phyloP scores from a whole-genome alignment of 2,888 invertebrate genomes.

The Sphecodes monilicornis region DNA sequence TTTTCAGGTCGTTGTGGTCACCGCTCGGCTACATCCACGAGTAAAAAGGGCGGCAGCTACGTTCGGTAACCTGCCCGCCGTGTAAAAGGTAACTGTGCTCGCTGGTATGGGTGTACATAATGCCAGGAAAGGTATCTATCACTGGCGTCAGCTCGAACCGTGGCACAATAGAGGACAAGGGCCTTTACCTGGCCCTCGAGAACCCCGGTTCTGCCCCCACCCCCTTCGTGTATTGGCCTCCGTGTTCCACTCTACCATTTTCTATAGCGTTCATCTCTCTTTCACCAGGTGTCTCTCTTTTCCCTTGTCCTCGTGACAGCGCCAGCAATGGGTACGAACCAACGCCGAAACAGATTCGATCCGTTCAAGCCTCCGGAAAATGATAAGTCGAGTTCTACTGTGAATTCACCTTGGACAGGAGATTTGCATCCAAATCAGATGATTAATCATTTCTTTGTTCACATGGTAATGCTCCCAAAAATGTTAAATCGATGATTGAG shows the following conservation, averaged over 20 bases:
- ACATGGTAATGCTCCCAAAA: too few relatives aligned
- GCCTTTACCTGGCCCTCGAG: constrained; percentile 71
- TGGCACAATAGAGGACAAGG: constrained; percentile 80
- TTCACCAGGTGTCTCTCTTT: constrained; percentile 42
- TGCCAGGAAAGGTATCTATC: constrained; percentile 77
- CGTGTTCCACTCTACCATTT: constrained; percentile 63
- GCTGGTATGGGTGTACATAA: constrained; percentile 55
- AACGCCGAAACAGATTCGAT: not conserved
- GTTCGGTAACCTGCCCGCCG: constrained; percentile 51
- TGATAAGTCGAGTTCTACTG: not conserved
- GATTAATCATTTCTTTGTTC: too few relatives aligned
- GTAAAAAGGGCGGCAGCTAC: constrained; percentile 47
- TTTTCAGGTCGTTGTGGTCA: constrained; percentile 44
- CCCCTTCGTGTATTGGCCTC: constrained; percentile 50
- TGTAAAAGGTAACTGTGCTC: constrained; percentile 48
- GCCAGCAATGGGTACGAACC: constrained; percentile 48
- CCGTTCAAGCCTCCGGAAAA: not conserved
- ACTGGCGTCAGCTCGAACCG: constrained; percentile 79
- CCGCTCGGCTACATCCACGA: constrained; percentile 6
- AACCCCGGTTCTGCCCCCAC: not conserved
- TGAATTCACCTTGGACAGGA: too few relatives aligned
- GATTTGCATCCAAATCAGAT: too few relatives aligned
- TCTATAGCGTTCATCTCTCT: constrained; percentile 61
- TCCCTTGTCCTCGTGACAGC: not conserved
- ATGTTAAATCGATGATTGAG: too few relatives aligned